These are phyloP conservation scores for Machimus rusticus DNA, from an alignment of 2,888 invertebrate genomes.

Conservation along the genomic window DNA sequence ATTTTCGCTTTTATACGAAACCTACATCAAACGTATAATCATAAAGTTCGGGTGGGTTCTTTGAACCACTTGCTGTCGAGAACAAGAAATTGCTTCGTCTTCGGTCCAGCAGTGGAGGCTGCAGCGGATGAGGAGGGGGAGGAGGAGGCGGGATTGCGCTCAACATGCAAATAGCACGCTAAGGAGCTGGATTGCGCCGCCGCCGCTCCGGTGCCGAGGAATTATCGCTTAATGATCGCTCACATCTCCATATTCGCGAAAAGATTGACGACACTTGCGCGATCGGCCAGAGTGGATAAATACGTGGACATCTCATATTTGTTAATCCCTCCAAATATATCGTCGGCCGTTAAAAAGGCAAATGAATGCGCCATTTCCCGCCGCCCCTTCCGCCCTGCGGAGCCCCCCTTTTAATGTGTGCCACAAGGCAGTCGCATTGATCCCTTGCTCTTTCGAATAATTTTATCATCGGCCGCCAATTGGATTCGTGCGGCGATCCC, in stretches of 20 bases:
- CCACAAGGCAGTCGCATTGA: constrained; percentile 30
- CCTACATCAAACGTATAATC: constrained; percentile 20
- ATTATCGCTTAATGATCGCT: constrained; percentile 36
- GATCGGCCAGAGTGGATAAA: constrained; percentile 5
- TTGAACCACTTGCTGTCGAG: constrained; percentile 12
- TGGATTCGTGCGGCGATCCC: constrained; percentile 15
- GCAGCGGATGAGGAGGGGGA: too few species aligned
- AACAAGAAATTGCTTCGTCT: neutral
- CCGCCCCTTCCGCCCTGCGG: neutral
- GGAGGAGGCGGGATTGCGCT: neutral
- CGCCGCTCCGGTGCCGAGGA: neutral
- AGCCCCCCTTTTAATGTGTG: neutral
- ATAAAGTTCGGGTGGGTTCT: constrained; percentile 27
- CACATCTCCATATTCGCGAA: constrained; percentile 30
- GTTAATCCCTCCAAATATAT: constrained; percentile 26
- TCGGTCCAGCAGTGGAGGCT: neutral
- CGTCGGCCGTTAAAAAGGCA: constrained; percentile 14
- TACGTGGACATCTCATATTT: constrained; percentile 30
- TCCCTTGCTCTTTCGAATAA: constrained; percentile 27
- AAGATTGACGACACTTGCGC: constrained; percentile 27
- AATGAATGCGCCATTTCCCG: constrained; percentile 4
- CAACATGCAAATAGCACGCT: neutral
- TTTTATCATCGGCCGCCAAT: constrained; percentile 20
- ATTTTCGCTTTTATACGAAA: constrained; percentile 9
- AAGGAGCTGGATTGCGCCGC: neutral